Conservation (phyloP, 2,888 invertebrate species). For the Caenorhabditis sp. region DNA sequence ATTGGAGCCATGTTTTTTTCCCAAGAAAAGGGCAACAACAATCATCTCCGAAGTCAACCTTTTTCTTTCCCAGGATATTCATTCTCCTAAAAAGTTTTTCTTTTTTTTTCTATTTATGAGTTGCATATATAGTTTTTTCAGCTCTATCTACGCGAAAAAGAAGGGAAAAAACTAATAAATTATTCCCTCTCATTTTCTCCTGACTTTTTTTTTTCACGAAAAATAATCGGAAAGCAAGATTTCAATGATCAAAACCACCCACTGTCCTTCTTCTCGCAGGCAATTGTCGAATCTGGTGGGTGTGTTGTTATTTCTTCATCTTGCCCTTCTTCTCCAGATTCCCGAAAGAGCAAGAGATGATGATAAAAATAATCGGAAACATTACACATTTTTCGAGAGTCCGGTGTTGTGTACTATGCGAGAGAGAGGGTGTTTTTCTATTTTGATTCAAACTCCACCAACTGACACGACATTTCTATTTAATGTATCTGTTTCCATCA, state of each 20-base stretch:
- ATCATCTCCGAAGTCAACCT: too few relatives aligned
- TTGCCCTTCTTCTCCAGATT: slow-evolving; percentile 1
- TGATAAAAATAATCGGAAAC: background rate
- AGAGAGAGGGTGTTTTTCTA: background rate
- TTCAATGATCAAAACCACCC: background rate
- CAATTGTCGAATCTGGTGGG: background rate
- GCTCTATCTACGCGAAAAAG: background rate
- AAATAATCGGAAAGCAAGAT: background rate
- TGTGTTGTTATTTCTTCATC: background rate
- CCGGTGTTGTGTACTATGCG: background rate
- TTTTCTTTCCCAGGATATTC: background rate
- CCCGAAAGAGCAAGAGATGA: background rate
- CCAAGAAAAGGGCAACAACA: too few relatives aligned
- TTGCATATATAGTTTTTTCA: background rate
- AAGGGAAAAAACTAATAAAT: background rate
- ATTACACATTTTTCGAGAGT: background rate
- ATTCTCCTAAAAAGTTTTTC: background rate
- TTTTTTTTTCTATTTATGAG: background rate
- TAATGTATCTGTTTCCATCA: slow-evolving; percentile 1
- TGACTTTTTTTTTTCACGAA: background rate
- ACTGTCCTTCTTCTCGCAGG: background rate
- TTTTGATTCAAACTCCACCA: slow-evolving; percentile 12
- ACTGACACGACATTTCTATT: slow-evolving; percentile 28
- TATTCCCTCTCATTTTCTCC: background rate
- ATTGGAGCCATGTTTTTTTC: too few relatives aligned